Evolutionary conservation across 2,797 vertebrate genomes (phyloP), one percentile per base, ranked within the genome.

Genomic region (Toxotes lorentzi): DNA sequence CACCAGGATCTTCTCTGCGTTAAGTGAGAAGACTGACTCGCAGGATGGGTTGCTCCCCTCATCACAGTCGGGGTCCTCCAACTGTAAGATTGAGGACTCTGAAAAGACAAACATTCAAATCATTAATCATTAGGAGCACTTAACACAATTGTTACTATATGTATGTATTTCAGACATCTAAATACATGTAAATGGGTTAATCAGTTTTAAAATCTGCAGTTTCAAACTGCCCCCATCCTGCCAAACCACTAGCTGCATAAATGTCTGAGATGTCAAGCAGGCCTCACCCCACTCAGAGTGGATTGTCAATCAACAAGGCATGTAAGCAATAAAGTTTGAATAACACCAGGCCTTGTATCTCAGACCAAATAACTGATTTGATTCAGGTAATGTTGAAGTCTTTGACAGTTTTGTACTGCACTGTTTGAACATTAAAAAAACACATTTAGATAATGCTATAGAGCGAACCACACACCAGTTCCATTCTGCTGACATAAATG

Each of bases 1-100:
- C 94, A 99, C 98, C 96, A 99, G 91, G 83, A 99, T 96, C 91
- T 99, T 99, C 84, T 99, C 98, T 23, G 98, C 97, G 47, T 98
- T 98, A 9, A 98, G 94, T 7, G 97, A 97, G 84, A 97, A 96
- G 68, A 97, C 76, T 0, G 98, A 97, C 92, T 98, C 97, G 80
- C 98, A 99, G 48, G 97, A 95, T 0, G 95, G 94, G 21, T 95
- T 95, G 61, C 96, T 96, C 82, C 95, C 96, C 84, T 96, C 94
- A 76, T 98, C 96, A 57, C 98, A 99, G 75, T 98, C 97, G 0
- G 96, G 95, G 57, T 98, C 97, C 6, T 96, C 97, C 86, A 99
- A 90, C 90, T 96, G 97, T 81, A 99, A 90, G 91, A 98, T 96
- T 0, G 97, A 95, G 1, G 97, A 96, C 73, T 99, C 98, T 99